Percentiles rank a stretch among this genome's conserved stretches.
Evolutionary conservation across 2,888 invertebrate species (phyloP).

Genomic region (Caenorhabditis imperialis): DNA sequence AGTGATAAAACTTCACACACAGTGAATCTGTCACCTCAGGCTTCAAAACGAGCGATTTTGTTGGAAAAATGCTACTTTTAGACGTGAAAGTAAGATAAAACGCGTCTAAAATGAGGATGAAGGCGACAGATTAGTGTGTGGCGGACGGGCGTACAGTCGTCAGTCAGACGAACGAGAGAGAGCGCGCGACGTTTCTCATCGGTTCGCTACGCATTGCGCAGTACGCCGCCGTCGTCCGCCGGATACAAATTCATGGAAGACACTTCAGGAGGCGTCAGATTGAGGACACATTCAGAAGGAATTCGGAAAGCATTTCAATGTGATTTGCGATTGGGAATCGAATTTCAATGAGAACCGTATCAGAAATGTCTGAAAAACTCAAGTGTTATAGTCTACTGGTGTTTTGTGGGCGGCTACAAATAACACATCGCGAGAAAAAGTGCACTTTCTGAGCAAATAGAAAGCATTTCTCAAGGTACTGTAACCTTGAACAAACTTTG

Average conservation of each 20-base stretch:
- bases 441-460: too few relatives aligned
- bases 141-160: conserved; percentile 42
- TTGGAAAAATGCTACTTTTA: conserved; percentile 7
- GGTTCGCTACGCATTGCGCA: conserved; percentile 33
- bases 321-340: conserved; percentile 29
- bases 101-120: conserved; percentile 39
- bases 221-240: conserved; percentile 35
- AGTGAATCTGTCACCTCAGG: too few relatives aligned
- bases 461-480: too few relatives aligned
- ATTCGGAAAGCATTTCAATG: conserved; percentile 34
- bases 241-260: conserved; percentile 44
- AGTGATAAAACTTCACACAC: conserved; percentile 18
- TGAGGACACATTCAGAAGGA: conserved; percentile 45
- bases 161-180: conserved; percentile 33
- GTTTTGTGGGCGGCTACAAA: too few relatives aligned
- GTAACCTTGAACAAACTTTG: too few relatives aligned
- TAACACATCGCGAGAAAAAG: too few relatives aligned
- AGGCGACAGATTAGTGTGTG: conserved; percentile 44
- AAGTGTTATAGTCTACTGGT: too few relatives aligned
- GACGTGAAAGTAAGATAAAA: conserved; percentile 43
- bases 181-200: conserved; percentile 32
- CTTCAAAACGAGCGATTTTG: too few relatives aligned
- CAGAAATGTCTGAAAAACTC: conserved; percentile 12
- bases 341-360: conserved; percentile 29
- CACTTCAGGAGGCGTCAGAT: conserved; percentile 52